Percentiles rank a stretch among this genome's conserved stretches.
Evolutionary conservation across 2,113 vertebrate species (phyloP).

Genomic region (Larimichthys crocea): DNA sequence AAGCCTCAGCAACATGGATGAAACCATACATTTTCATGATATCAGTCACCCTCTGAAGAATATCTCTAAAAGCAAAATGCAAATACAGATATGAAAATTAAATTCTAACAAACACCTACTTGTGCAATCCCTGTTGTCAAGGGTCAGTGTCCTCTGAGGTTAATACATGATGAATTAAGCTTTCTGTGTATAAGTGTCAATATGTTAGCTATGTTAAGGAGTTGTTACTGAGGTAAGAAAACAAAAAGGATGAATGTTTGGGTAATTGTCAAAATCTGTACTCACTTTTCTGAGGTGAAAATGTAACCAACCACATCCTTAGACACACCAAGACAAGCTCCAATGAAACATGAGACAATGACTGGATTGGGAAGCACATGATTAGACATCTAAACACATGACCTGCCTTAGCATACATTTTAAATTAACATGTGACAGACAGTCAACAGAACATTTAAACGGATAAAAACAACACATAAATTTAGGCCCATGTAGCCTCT

Average conservation of each 20-base stretch:
- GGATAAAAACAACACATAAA: neutral
- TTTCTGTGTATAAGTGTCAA: neutral
- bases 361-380: constrained; percentile 72
- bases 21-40: constrained; percentile 73
- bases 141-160: constrained; percentile 1
- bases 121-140: neutral
- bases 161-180: constrained; percentile 35
- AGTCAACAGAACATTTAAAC: neutral
- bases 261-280: neutral
- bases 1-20: constrained; percentile 72
- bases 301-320: constrained; percentile 87
- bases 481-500: neutral
- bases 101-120: neutral
- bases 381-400: neutral
- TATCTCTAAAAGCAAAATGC: constrained; percentile 64
- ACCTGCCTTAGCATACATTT: neutral
- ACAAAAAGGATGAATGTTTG: neutral
- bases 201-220: constrained; percentile 10
- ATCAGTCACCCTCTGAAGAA: constrained; percentile 69
- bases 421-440: neutral
- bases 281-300: constrained; percentile 89
- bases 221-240: neutral
- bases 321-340: constrained; percentile 69
- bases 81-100: neutral
- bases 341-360: constrained; percentile 78